Evolutionary conservation across 2,797 vertebrate genomes (phyloP).

Genomic region (Hapalemur alaotrensis): DNA sequence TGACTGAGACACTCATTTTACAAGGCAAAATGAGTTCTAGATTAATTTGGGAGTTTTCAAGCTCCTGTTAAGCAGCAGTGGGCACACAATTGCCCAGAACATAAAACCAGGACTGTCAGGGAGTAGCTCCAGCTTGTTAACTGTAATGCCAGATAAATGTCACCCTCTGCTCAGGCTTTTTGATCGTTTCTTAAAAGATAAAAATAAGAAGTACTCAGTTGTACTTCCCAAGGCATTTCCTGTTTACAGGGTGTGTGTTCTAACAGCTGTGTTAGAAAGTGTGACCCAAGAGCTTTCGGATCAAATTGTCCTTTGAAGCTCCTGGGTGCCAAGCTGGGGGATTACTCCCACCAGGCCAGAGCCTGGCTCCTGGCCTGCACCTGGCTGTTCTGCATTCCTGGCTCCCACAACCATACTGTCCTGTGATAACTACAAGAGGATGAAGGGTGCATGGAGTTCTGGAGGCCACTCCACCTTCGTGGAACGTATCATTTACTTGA

Average conservation of each 20-base stretch:
- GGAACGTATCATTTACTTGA: background rate
- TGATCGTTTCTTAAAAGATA: conserved; percentile 60
- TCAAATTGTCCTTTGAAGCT: conserved; percentile 56
- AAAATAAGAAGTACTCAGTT: conserved; percentile 59
- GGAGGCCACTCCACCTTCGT: background rate
- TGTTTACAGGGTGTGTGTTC: conserved; percentile 64
- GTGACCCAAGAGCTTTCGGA: background rate
- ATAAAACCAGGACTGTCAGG: conserved; percentile 17
- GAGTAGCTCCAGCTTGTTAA: conserved; percentile 4
- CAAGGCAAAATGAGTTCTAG: conserved; percentile 52
- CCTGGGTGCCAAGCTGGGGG: conserved; percentile 28
- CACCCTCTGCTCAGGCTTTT: conserved; percentile 17
- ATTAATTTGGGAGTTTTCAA: conserved; percentile 48
- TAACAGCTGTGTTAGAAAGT: conserved; percentile 56
- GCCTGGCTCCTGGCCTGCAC: background rate
- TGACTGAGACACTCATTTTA: conserved; percentile 16
- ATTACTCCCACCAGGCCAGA: conserved; percentile 57
- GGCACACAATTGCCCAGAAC: conserved; percentile 5
- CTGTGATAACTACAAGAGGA: background rate
- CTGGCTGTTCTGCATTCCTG: background rate
- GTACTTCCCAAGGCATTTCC: conserved; percentile 72
- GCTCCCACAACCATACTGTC: background rate
- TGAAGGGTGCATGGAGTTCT: background rate
- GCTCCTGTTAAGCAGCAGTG: conserved; percentile 2
- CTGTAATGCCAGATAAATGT: conserved; percentile 56